Evolutionary conservation across 2,113 vertebrate species (phyloP), one percentile per base, ranked within the genome.

Genomic region (Abramis brama): DNA sequence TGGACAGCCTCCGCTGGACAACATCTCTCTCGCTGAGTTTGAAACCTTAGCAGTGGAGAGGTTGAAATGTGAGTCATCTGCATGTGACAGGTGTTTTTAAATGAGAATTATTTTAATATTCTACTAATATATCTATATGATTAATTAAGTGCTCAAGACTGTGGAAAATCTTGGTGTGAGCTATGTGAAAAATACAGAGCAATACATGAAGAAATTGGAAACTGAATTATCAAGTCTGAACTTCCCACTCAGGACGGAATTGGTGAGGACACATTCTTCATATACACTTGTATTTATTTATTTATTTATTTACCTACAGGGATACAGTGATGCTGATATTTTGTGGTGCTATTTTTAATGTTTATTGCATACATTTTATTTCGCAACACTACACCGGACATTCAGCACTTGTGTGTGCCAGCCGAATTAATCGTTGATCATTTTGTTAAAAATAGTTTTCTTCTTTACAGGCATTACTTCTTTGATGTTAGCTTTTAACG

Each of bases 101-200:
- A 21, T 71, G 9, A 43, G 33, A 6, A 23, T 21, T 23, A 70
- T 10, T 23, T 70, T 21, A 70, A 1, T 10, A 8, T 70, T 33
- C 8, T 11, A 23, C 33, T 70, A 39, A 71, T 43, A 43, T 73
- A n/a, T 47, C 6, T 71, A 6, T 60, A 43, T 13, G 1, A 55
- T 6, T 85, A 33, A 27, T 21, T 36, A 27, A 99, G 98, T 99
- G 87, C 93, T 99, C 86, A 99, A 99, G 94, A 87, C 93, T 0
- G 83, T 97, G 84, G 98, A 99, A 91, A 98, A 94, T 91, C 90
- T 98, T 52, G 97, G 98, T 15, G 96, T 99, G 86, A 97, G 95
- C 91, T 90, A 92, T 23, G 30, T 95, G 78, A 98, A 94, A 91
- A 15, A 7, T 30, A 89, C 85, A 1, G 94, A 96, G 0, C 0